Evolutionary conservation across 2,888 invertebrate genomes (phyloP).

Genomic region (Xiphydria camelus): DNA sequence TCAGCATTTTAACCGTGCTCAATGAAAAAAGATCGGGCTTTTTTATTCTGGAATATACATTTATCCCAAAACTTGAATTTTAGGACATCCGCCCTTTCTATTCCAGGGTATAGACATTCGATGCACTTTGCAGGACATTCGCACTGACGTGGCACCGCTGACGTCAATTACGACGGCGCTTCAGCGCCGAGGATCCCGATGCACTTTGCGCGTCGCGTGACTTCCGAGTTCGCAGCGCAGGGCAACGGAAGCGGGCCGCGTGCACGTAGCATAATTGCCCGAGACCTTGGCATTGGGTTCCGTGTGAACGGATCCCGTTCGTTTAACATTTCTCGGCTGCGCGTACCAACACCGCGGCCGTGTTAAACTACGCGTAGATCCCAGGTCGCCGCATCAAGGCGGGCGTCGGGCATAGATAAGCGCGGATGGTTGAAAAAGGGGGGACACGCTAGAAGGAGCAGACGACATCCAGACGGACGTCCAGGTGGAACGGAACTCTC

Average conservation of each 20-base stretch:
- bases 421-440: conserved; percentile 5
- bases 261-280: conserved; percentile 27
- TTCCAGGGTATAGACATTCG: too few relatives aligned
- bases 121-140: too few relatives aligned
- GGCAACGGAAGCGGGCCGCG: not conserved
- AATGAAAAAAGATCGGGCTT: too few relatives aligned
- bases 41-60: too few relatives aligned
- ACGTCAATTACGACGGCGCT: too few relatives aligned
- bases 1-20: too few relatives aligned
- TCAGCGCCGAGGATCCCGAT: too few relatives aligned
- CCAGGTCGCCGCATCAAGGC: conserved; percentile 8
- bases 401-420: conserved; percentile 5
- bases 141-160: too few relatives aligned
- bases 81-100: too few relatives aligned
- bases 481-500: conserved; percentile 10
- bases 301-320: not conserved
- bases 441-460: conserved; percentile 14
- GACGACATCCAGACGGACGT: conserved; percentile 11
- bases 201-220: not conserved
- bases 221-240: not conserved
- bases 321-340: too few relatives aligned
- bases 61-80: too few relatives aligned
- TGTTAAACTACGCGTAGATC: conserved; percentile 29
- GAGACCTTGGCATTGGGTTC: conserved; percentile 29
- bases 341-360: too few relatives aligned